Conservation (phyloP, 2,113 vertebrate genomes). For the Cephalopholis sonnerati region DNA sequence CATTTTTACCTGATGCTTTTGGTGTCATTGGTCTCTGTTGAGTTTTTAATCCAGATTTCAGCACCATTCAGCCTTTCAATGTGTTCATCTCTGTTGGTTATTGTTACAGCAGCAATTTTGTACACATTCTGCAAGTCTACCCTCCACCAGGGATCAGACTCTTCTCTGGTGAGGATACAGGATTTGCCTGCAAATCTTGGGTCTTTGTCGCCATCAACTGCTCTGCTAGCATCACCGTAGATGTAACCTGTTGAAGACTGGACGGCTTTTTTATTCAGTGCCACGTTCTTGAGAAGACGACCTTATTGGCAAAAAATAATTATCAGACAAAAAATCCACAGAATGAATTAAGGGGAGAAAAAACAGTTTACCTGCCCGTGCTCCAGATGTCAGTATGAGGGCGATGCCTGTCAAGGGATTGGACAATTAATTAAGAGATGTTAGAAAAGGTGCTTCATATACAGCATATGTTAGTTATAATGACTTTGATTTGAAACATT, state of each 20-base stretch:
- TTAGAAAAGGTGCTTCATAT: neutral
- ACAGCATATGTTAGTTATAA: neutral
- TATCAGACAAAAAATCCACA: neutral
- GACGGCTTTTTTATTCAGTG: neutral
- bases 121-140: conserved; percentile 18
- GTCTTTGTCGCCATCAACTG: conserved; percentile 20
- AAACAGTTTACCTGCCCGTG: conserved; percentile 19
- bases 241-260: conserved; percentile 6
- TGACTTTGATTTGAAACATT: neutral
- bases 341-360: neutral
- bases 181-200: fast-evolving
- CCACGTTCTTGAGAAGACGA: conserved; percentile 20
- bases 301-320: conserved; percentile 11
- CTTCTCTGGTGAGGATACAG: neutral
- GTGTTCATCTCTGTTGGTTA: neutral
- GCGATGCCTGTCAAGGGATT: conserved; percentile 14
- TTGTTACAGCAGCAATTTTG: neutral
- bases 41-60: conserved; percentile 41
- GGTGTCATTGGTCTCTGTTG: fast-evolving
- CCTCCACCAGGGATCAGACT: conserved; percentile 53
- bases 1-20: conserved; percentile 9
- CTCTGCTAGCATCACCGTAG: neutral
- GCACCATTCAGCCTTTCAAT: conserved; percentile 8
- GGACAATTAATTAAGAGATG: no score
- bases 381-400: conserved; percentile 9